Conservation (phyloP, 2,888 invertebrate species). For the Tubulanus polymorphus region DNA sequence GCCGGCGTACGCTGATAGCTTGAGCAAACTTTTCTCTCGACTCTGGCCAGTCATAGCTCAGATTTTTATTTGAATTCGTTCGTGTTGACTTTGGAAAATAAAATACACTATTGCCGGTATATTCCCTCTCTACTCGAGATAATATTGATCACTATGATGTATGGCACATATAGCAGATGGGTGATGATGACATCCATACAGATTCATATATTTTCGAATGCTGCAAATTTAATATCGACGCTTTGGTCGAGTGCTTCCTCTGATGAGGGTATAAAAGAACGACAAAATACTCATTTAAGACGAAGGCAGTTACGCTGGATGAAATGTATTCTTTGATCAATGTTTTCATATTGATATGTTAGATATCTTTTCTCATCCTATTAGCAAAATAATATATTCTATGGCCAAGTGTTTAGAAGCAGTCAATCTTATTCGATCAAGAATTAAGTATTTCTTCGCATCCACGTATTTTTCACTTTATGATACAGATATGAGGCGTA, state of each 20-base stretch:
- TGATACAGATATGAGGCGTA: no score
- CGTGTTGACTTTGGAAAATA: slow-evolving; percentile 4
- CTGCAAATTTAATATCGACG: slow-evolving; percentile 1
- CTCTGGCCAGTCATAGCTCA: slow-evolving; percentile 1
- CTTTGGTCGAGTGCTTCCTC: background rate
- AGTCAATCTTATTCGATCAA: no score
- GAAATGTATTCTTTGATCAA: background rate
- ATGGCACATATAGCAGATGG: no score
- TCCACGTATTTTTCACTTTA: no score
- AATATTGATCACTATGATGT: slow-evolving; percentile 1
- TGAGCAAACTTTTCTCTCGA: background rate
- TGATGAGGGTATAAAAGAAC: background rate
- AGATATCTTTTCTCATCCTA: no score
- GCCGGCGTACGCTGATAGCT: background rate
- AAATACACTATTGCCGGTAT: background rate
- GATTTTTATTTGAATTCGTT: slow-evolving; percentile 2
- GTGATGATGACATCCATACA: background rate
- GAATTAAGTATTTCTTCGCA: no score
- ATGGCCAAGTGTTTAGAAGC: no score
- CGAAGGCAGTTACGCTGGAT: background rate
- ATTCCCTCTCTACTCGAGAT: background rate
- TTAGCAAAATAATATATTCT: no score
- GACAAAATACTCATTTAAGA: background rate
- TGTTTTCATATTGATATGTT: no score
- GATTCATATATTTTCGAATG: background rate